A percentile compares a stretch with the other conserved stretches of the same genome.
Evolutionary conservation across 2,797 vertebrate genomes (phyloP).

Genomic region (Sternarchorhynchus goeldii): DNA sequence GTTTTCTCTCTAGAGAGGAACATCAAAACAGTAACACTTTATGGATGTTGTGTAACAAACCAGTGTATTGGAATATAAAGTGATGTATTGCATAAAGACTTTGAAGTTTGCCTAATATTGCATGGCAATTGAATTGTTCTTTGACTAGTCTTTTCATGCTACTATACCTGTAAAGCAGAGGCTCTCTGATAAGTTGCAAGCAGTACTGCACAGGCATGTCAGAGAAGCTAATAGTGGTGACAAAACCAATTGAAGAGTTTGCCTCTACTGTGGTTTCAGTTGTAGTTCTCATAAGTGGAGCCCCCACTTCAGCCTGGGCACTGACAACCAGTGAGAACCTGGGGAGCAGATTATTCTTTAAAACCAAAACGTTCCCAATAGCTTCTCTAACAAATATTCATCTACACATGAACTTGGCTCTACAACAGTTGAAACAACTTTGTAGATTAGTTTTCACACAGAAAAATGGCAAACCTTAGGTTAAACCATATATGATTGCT

Average conservation of each 20-base stretch:
- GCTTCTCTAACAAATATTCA: no score
- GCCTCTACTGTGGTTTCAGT: constrained; percentile 35
- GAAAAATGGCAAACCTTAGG: background rate
- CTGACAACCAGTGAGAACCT: constrained; percentile 44
- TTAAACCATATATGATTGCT: background rate
- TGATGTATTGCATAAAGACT: background rate
- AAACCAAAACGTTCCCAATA: background rate
- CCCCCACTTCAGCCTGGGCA: constrained; percentile 28
- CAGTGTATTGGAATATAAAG: background rate
- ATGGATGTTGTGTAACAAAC: background rate
- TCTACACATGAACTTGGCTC: no score
- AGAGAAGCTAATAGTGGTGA: constrained; percentile 42
- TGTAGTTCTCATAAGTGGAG: constrained; percentile 19
- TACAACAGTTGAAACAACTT: no score
- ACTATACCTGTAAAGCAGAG: constrained; percentile 39
- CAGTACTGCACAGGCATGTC: constrained; percentile 38
- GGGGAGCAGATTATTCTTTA: background rate
- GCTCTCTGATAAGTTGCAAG: constrained; percentile 44
- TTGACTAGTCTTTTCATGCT: background rate
- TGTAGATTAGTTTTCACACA: no score
- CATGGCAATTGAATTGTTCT: no score
- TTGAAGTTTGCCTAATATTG: no score
- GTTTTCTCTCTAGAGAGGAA: constrained; percentile 31
- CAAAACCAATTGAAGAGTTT: constrained; percentile 33
- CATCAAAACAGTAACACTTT: background rate